Conservation (phyloP, 2,888 invertebrate genomes). For the Aproaerema taeniolella region DNA sequence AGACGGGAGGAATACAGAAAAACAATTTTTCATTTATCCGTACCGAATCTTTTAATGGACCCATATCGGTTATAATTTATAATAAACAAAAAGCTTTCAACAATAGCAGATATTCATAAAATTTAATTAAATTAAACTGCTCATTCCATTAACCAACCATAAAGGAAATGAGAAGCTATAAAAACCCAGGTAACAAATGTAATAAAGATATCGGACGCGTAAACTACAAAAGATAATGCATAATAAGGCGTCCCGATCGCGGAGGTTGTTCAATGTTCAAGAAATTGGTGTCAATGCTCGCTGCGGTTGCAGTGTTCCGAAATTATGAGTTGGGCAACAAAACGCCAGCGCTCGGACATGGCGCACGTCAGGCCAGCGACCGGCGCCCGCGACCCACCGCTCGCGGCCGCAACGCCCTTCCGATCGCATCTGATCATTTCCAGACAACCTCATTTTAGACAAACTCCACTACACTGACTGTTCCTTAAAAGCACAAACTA, state of each 20-base stretch:
- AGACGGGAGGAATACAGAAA: no score
- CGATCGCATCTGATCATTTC: conserved; percentile 51
- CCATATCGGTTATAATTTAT: no score
- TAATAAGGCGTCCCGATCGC: conserved; percentile 39
- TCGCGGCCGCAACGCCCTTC: conserved; percentile 43
- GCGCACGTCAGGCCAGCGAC: conserved; percentile 20
- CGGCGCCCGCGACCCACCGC: conserved; percentile 43
- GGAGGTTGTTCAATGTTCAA: conserved; percentile 54
- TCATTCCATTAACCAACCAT: no score
- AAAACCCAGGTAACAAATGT: no score
- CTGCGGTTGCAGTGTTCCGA: conserved; percentile 74
- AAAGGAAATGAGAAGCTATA: no score
- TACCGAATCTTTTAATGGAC: no score
- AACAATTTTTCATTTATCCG: no score
- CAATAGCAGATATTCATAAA: no score
- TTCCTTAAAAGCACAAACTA: not conserved
- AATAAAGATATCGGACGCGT: no score
- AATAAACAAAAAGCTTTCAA: no score
- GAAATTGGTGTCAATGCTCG: conserved; percentile 74
- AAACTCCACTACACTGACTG: conserved; percentile 1
- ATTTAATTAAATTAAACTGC: no score
- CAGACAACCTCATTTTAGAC: conserved; percentile 15
- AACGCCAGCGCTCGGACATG: conserved; percentile 24
- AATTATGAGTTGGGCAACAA: conserved; percentile 71
- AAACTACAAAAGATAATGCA: no score